A percentile compares a stretch with the other conserved stretches of the same genome.
These are phyloP conservation scores for Chiloscyllium punctatum DNA, from an alignment of 2,797 vertebrate genomes.

Conservation along the genomic window DNA sequence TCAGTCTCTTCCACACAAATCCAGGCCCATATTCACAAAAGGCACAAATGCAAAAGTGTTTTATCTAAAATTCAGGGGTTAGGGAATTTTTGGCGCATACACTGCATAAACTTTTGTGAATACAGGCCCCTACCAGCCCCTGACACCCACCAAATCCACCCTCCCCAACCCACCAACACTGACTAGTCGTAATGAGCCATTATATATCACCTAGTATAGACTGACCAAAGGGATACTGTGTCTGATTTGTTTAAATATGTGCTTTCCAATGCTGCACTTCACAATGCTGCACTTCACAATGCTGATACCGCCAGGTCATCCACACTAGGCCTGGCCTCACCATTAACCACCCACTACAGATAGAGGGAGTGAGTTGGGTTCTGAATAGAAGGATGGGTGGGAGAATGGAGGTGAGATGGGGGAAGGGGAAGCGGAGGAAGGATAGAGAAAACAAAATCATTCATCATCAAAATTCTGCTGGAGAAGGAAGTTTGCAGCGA, in stretches of 20 bases:
- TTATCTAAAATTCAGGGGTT: not conserved
- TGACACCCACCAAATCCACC: not conserved
- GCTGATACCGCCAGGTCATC: slow-evolving; percentile 14
- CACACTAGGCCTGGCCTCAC: slow-evolving; percentile 22
- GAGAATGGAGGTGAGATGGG: not conserved
- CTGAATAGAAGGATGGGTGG: slow-evolving; percentile 20
- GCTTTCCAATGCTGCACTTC: slow-evolving; percentile 36
- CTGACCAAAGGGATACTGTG: slow-evolving; percentile 27
- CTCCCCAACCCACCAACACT: not conserved
- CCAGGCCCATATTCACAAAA: slow-evolving; percentile 36
- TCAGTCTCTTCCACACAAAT: not conserved
- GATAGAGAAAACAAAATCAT: slow-evolving; percentile 44
- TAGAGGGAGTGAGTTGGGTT: slow-evolving; percentile 24
- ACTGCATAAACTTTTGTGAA: slow-evolving; percentile 33
- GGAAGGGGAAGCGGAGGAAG: no score
- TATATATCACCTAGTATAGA: slow-evolving; percentile 15
- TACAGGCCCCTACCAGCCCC: slow-evolving; percentile 16
- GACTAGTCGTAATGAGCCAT: slow-evolving; percentile 13
- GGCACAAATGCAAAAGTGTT: slow-evolving; percentile 28
- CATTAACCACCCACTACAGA: slow-evolving; percentile 28
- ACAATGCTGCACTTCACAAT: slow-evolving; percentile 35
- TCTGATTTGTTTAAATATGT: slow-evolving; percentile 35
- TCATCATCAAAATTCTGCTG: slow-evolving; percentile 69
- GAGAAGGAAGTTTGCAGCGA: slow-evolving; percentile 69
- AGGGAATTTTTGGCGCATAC: slow-evolving; percentile 5